These are phyloP conservation scores for Nemotelus nigrinus DNA, from an alignment of 2,888 invertebrate genomes.

Conservation along the genomic window DNA sequence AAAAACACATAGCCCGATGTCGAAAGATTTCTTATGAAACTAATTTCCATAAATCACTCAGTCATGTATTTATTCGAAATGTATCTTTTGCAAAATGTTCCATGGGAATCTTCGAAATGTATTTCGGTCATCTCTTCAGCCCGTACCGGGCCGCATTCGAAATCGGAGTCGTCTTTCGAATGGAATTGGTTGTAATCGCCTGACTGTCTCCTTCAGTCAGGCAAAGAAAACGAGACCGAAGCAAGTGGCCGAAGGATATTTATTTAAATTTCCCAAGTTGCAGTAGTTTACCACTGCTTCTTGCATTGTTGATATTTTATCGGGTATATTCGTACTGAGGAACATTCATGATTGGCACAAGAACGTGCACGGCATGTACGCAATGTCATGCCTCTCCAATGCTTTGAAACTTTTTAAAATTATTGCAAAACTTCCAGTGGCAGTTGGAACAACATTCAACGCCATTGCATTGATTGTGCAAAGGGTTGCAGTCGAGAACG, in stretches of 20 bases:
- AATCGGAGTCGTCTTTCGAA: constrained; percentile 16
- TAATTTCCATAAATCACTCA: constrained; percentile 47
- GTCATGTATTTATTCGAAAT: constrained; percentile 45
- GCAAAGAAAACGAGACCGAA: constrained; percentile 5
- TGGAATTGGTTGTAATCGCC: constrained; percentile 24
- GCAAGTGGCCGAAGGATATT: constrained; percentile 43
- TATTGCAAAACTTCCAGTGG: constrained; percentile 58
- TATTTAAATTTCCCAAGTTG: constrained; percentile 45
- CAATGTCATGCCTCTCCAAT: constrained; percentile 18
- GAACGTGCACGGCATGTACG: constrained; percentile 25
- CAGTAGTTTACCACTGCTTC: constrained; percentile 28
- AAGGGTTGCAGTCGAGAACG: constrained; percentile 33
- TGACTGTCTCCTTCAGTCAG: not conserved
- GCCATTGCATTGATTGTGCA: constrained; percentile 43
- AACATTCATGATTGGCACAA: not conserved
- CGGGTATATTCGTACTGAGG: not conserved
- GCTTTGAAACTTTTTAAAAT: constrained; percentile 50
- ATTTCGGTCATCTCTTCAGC: not conserved
- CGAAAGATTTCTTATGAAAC: constrained; percentile 38
- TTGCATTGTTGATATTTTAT: constrained; percentile 10
- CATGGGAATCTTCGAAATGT: constrained; percentile 24
- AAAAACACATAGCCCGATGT: constrained; percentile 1
- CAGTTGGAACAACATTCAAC: constrained; percentile 55
- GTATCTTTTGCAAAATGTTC: constrained; percentile 26
- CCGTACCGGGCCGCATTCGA: not conserved